Percentiles rank a stretch among this genome's conserved stretches.
Conservation (phyloP, 2,888 invertebrate genomes). For the Steromphala cineraria region DNA sequence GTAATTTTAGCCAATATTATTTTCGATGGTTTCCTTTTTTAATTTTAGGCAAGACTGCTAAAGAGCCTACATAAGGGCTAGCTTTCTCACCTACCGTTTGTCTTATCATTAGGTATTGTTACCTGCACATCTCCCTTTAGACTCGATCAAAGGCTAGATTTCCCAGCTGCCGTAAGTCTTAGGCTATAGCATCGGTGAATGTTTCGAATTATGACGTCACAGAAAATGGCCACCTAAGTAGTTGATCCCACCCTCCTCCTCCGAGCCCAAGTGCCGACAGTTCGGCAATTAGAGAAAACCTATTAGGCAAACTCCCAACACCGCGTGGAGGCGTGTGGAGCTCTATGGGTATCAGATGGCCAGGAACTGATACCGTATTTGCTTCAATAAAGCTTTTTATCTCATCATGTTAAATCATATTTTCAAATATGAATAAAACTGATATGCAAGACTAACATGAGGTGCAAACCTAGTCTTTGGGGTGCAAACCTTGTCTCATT, state of each 20-base stretch:
- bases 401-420: too few species aligned
- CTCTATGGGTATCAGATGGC: slow-evolving; percentile 2
- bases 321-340: background rate
- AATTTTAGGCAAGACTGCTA: too few species aligned
- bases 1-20: too few species aligned
- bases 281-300: background rate
- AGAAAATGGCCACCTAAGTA: slow-evolving; percentile 13
- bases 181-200: background rate
- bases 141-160: background rate
- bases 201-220: slow-evolving; percentile 19
- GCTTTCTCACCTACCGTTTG: background rate
- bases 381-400: background rate
- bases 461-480: too few species aligned
- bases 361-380: background rate
- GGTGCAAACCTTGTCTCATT: too few species aligned
- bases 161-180: background rate
- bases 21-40: too few species aligned
- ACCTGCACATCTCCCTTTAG: too few species aligned
- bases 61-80: too few species aligned
- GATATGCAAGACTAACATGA: too few species aligned
- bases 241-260: background rate
- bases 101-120: too few species aligned
- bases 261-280: background rate
- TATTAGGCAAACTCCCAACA: background rate
- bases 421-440: too few species aligned